Evolutionary conservation across 1,140 invertebrate genomes (phyloP).

Genomic region (Aphis gossypii): DNA sequence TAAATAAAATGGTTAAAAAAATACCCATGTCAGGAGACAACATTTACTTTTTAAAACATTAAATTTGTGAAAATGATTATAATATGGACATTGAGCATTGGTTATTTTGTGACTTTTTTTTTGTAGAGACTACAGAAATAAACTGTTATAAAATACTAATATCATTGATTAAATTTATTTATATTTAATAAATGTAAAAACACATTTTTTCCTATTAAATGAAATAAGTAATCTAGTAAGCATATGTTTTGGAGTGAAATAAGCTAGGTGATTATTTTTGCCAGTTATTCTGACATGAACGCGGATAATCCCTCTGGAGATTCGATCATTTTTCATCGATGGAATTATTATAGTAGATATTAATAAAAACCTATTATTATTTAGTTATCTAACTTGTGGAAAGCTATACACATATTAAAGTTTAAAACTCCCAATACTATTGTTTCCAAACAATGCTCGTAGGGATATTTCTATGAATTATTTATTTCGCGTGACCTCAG

Average conservation of each 20-base stretch:
- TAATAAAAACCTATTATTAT: slow-evolving; percentile 8
- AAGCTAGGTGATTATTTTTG: neutral
- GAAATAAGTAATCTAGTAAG: neutral
- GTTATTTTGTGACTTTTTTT: neutral
- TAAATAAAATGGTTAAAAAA: no score
- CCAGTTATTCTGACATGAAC: neutral
- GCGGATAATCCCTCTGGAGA: neutral
- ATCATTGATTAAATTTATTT: no score
- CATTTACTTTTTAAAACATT: neutral
- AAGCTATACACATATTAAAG: neutral
- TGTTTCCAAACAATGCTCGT: neutral
- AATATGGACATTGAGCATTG: neutral
- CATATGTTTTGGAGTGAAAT: neutral
- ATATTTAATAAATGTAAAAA: no score
- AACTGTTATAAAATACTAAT: neutral
- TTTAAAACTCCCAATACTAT: neutral
- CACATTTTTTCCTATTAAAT: neutral
- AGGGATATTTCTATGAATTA: neutral
- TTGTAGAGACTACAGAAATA: neutral
- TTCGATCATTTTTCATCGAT: neutral
- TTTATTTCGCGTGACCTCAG: neutral
- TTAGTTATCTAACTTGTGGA: neutral
- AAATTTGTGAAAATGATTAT: neutral
- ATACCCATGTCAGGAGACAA: neutral
- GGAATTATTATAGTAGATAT: neutral